These are phyloP conservation scores for Cyclina sinensis DNA, from an alignment of 1,140 invertebrate species.

Conservation along the genomic window DNA sequence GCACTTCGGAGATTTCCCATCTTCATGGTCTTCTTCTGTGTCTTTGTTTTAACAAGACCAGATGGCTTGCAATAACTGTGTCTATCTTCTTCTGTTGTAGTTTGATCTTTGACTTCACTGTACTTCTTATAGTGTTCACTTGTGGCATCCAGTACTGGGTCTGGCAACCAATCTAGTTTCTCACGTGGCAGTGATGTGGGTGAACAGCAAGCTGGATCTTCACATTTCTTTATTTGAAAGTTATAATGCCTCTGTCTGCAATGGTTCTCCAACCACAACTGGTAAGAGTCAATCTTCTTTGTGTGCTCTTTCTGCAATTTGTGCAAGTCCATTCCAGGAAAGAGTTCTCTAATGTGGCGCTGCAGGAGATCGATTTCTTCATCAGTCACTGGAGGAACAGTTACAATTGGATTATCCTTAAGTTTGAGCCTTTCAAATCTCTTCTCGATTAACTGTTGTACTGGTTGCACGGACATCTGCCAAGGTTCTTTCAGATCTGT, in stretches of 20 bases:
- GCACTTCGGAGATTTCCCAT: neutral
- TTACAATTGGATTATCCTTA: neutral
- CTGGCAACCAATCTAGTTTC: neutral
- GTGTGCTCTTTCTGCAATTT: constrained; percentile 51
- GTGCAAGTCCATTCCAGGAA: neutral
- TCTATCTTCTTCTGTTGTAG: constrained; percentile 16
- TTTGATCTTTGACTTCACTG: neutral
- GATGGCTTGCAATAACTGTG: constrained; percentile 3
- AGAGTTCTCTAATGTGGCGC: constrained; percentile 22
- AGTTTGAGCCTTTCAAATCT: constrained; percentile 21
- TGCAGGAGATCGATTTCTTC: constrained; percentile 1
- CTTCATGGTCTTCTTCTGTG: neutral
- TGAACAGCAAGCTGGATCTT: constrained; percentile 15
- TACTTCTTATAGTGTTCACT: neutral
- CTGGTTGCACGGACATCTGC: neutral
- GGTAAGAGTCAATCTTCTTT: neutral
- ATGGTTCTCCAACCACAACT: neutral
- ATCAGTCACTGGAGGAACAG: neutral
- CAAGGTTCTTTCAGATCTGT: neutral
- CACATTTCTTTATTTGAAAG: constrained; percentile 52
- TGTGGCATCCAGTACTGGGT: constrained; percentile 5
- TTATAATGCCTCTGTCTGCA: constrained; percentile 36
- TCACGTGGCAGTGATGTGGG: neutral
- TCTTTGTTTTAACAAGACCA: neutral
- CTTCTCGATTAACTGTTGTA: constrained; percentile 2